Percentiles rank a stretch among this genome's conserved stretches.
phyloP scores from a whole-genome alignment of 2,888 invertebrate genomes.

The Orthosia gothica region DNA sequence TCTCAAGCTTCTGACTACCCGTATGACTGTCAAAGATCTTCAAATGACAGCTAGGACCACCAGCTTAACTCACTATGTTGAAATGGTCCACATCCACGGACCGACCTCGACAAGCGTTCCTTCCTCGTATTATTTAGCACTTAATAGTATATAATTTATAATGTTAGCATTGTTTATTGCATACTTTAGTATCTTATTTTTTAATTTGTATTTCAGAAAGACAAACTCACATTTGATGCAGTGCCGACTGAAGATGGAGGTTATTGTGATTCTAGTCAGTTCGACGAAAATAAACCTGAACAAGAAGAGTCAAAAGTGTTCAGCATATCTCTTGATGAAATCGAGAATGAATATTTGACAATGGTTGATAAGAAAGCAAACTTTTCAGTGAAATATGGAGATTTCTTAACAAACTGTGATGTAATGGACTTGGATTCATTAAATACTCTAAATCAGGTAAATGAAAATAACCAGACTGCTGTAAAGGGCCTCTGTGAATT shows the following conservation, averaged over 20 bases:
- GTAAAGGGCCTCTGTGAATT: conserved; percentile 1
- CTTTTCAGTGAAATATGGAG: conserved; percentile 83
- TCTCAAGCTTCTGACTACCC: too few relatives aligned
- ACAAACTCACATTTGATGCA: conserved; percentile 90
- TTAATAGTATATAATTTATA: too few relatives aligned
- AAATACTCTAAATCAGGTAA: conserved; percentile 52
- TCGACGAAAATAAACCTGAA: conserved; percentile 46
- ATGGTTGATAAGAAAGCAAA: conserved; percentile 81
- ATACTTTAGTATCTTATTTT: not conserved
- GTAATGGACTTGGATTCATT: conserved; percentile 68
- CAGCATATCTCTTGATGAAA: conserved; percentile 81
- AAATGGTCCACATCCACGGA: too few relatives aligned
- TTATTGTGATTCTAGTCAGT: conserved; percentile 76
- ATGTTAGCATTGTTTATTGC: not conserved
- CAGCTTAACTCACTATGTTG: too few relatives aligned
- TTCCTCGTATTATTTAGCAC: too few relatives aligned
- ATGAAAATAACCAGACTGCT: conserved; percentile 52
- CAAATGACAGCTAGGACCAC: too few relatives aligned
- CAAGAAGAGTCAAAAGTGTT: conserved; percentile 68
- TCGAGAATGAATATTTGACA: conserved; percentile 82
- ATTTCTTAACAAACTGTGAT: conserved; percentile 85
- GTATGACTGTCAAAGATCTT: too few relatives aligned
- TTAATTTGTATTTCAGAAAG: conserved; percentile 83
- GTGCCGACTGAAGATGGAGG: conserved; percentile 90
- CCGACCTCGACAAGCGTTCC: too few relatives aligned